Evolutionary conservation across 2,113 vertebrate species (phyloP).

Genomic region (Neolamprologus hecqui): DNA sequence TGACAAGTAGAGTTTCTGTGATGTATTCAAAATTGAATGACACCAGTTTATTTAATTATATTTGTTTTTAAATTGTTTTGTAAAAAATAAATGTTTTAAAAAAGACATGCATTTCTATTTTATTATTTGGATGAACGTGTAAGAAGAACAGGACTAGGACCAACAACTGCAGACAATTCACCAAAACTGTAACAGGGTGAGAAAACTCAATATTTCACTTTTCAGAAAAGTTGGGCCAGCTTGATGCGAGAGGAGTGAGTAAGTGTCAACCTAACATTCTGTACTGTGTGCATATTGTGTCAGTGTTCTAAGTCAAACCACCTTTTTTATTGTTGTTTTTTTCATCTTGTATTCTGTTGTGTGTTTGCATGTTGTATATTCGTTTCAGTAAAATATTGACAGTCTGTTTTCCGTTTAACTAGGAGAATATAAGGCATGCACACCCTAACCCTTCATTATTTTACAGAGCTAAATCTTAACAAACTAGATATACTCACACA

Average conservation of each 20-base stretch:
- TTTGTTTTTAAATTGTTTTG: neutral
- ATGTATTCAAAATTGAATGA: neutral
- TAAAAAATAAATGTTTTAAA: neutral
- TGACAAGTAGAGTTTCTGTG: neutral
- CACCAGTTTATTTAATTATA: neutral
- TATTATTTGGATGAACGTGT: neutral
- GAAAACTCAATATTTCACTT: neutral
- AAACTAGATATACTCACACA: neutral
- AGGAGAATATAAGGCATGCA: neutral
- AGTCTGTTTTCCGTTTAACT: neutral
- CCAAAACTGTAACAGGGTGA: neutral
- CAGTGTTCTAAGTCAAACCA: neutral
- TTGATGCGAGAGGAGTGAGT: neutral
- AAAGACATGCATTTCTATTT: neutral
- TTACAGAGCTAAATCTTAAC: neutral
- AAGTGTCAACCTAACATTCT: neutral
- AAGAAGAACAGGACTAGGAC: neutral
- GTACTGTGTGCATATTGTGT: neutral
- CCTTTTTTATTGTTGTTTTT: neutral
- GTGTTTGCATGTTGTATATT: neutral
- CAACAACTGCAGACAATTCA: neutral
- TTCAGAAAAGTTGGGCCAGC: neutral
- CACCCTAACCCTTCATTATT: neutral
- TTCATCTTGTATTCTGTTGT: neutral
- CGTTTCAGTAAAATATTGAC: rapidly evolving